Percentiles rank a stretch among this genome's conserved stretches.
Evolutionary conservation across 2,797 vertebrate species (phyloP).

Genomic region (Cynodonichthys magdalenae): DNA sequence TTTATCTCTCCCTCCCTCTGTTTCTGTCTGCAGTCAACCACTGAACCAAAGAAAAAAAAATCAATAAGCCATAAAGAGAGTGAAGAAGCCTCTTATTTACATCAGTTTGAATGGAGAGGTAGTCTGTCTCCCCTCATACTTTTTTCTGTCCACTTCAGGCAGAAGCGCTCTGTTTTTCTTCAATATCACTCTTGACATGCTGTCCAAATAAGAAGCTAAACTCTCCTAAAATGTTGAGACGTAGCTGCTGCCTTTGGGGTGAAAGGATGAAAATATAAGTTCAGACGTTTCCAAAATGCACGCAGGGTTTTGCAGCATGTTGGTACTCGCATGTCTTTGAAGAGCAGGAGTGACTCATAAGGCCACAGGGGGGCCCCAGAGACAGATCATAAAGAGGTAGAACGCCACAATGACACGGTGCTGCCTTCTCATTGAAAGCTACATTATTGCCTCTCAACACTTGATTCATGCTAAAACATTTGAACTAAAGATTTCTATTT

Average conservation of each 20-base stretch:
- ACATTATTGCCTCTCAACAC: conserved; percentile 1
- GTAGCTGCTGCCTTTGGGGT: conserved; percentile 23
- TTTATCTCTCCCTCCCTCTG: conserved; percentile 4
- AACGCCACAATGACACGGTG: conserved; percentile 25
- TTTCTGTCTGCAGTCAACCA: conserved; percentile 46
- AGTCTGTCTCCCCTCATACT: conserved; percentile 53
- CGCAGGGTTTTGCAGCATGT: conserved; percentile 16
- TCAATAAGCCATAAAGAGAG: conserved; percentile 74
- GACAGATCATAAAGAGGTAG: conserved; percentile 60
- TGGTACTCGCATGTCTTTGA: conserved; percentile 16
- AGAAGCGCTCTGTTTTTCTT: conserved; percentile 40
- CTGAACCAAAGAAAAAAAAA: conserved; percentile 70
- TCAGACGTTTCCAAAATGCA: conserved; percentile 20
- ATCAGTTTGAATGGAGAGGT: conserved; percentile 53
- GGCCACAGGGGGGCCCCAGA: conserved; percentile 84
- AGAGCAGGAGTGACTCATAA: conserved; percentile 62
- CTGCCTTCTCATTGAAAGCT: conserved; percentile 11
- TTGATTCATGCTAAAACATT: conserved; percentile 10
- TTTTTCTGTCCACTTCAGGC: conserved; percentile 48
- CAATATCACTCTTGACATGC: conserved; percentile 55
- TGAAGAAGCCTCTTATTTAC: conserved; percentile 73
- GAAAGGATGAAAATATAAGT: conserved; percentile 37
- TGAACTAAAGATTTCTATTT: conserved; percentile 21
- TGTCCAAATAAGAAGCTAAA: conserved; percentile 58
- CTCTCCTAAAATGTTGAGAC: conserved; percentile 43